Evolutionary conservation across 2,797 vertebrate species (phyloP).

Genomic region (Sebastes flavidus): DNA sequence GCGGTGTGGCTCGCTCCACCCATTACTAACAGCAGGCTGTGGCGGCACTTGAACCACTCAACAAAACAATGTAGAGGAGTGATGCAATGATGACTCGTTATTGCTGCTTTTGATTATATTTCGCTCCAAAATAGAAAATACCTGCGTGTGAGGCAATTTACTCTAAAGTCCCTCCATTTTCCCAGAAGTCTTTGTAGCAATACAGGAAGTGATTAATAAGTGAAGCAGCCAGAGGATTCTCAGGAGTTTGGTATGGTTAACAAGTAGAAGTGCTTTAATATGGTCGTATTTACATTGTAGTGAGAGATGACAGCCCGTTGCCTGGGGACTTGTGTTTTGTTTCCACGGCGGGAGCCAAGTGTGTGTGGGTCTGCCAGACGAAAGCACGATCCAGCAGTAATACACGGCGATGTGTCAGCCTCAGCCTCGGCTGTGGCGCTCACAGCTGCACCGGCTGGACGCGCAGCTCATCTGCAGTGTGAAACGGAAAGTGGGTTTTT

Average conservation of each 20-base stretch:
- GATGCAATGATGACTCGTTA: constrained; percentile 72
- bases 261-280: constrained; percentile 68
- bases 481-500: not conserved
- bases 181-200: constrained; percentile 65
- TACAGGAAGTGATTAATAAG: constrained; percentile 80
- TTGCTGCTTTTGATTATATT: constrained; percentile 66
- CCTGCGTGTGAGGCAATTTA: constrained; percentile 47
- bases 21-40: constrained; percentile 64
- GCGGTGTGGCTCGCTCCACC: constrained; percentile 62
- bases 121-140: constrained; percentile 50
- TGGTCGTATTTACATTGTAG: constrained; percentile 76
- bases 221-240: constrained; percentile 55
- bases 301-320: constrained; percentile 68
- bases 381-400: constrained; percentile 57
- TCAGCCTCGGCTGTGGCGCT: constrained; percentile 26
- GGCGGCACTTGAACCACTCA: constrained; percentile 60
- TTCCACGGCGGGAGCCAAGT: constrained; percentile 68
- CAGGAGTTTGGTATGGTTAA: constrained; percentile 59
- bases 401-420: constrained; percentile 65
- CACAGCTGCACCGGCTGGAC: constrained; percentile 54
- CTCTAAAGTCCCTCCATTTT: constrained; percentile 60
- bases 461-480: constrained; percentile 1
- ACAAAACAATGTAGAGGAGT: constrained; percentile 65
- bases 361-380: constrained; percentile 67
- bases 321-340: constrained; percentile 73